phyloP scores from a whole-genome alignment of 2,113 vertebrate genomes.

The Mixornis gularis region DNA sequence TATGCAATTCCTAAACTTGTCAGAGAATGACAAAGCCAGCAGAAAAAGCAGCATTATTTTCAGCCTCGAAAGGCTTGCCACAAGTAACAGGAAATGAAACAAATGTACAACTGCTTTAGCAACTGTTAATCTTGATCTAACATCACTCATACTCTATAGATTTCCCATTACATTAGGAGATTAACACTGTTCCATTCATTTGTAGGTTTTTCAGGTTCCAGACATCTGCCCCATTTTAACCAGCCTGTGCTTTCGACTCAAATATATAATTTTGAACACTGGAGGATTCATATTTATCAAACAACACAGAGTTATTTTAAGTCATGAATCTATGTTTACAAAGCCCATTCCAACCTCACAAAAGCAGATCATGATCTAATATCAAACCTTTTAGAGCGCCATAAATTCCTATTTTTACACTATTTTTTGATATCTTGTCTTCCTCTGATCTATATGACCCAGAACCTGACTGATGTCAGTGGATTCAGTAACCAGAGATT shows the following conservation, averaged over 20 bases:
- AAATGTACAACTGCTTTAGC: constrained; percentile 17
- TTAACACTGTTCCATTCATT: background rate
- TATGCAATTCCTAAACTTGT: background rate
- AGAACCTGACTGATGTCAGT: background rate
- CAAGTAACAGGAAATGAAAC: constrained; percentile 47
- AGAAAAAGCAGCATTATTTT: constrained; percentile 16
- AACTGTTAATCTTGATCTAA: constrained; percentile 33
- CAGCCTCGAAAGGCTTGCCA: background rate
- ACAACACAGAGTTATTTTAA: background rate
- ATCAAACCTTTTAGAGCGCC: background rate
- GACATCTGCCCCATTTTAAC: background rate
- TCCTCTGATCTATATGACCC: background rate
- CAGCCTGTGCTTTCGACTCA: background rate
- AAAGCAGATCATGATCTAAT: background rate
- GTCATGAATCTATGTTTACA: background rate
- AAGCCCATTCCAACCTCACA: background rate
- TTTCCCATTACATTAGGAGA: constrained; percentile 12
- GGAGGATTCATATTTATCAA: background rate
- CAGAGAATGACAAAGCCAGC: background rate
- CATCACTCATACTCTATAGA: constrained; percentile 21
- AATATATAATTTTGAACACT: background rate
- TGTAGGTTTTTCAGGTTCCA: background rate
- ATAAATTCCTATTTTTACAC: background rate
- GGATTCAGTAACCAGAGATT: background rate
- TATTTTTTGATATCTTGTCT: background rate